Base-by-base conservation (phyloP, 2,797 vertebrate genomes). In the Paratrypauchen microcephalus region DNA sequence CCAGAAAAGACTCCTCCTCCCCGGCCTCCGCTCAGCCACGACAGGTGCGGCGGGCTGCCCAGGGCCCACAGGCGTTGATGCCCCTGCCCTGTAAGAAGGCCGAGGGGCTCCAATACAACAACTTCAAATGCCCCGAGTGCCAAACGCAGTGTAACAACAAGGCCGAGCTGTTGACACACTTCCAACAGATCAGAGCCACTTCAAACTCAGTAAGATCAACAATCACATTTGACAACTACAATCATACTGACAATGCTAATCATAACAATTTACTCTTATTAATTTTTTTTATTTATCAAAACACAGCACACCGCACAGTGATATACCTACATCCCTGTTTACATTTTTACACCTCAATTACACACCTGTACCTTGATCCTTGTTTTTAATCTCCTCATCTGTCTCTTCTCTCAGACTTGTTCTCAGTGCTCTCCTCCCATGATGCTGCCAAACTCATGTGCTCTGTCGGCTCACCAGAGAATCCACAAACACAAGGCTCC, bases 401-500 rank as follows among this genome's bases (percentile, higher is more conserved):
- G 65, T 24, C 7, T 64, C 54, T 9, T 1, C 23, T 18, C 3
- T 24, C 89, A 98, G 97, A 95, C 96, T 0, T 99, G 97, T 64
- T 89, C 89, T 0, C 92, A 95, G 56, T 99, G 97, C 66, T 95
- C 96, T 28, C 94, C 94, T 65, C 89, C 91, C 28, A 98, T 99
- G 97, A 96, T 97, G 90, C 94, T 99, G 86, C 91, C 97, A 2
- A 99, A 95, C 69, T 93, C 94, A 32, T 99, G 97, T 86, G 96
- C 96, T 68, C 94, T 95, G 55, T 85, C 92, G 0, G 97, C 97
- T 41, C 97, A 99, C 70, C 95, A 96, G 89, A 94, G 97, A 66
- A 92, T 97, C 90, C 97, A 99, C 82, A 97, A 96, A 83, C 95
- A 94, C 90, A 92, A 89, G 6, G 90, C 96, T 0, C 97, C 97